Base-by-base conservation (phyloP, 2,888 invertebrate species). In the Gandaritis pyraliata region DNA sequence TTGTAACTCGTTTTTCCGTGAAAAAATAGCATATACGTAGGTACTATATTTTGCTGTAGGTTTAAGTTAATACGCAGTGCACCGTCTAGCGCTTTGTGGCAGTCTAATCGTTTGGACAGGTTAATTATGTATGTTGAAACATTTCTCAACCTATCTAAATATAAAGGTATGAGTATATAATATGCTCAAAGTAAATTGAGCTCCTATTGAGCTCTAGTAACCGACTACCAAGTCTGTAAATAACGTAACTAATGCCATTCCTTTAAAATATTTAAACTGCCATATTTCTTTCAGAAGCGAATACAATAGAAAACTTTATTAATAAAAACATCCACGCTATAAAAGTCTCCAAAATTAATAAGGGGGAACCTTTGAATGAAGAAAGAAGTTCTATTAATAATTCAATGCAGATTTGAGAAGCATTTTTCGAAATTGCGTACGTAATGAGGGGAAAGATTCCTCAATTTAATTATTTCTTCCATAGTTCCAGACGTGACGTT, bases 21-120 rank as follows among this genome's bases (percentile, higher is more conserved):
- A 3, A n/a, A n/a, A n/a, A n/a, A n/a, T n/a, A n/a, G n/a, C n/a
- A n/a, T n/a, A n/a, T n/a, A n/a, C n/a, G n/a, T n/a, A n/a, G n/a
- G n/a, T n/a, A n/a, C n/a, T n/a, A n/a, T n/a, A n/a, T n/a, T n/a
- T n/a, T n/a, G n/a, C n/a, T n/a, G n/a, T n/a, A n/a, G n/a, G n/a
- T n/a, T n/a, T n/a, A n/a, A n/a, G n/a, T n/a, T n/a, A n/a, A n/a
- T n/a, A n/a, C n/a, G 13, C 46, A 47, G 48, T 41, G 30, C 39
- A 41, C 41, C 16, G 36, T 48, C 13, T 29, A 36, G 7, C 53
- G 45, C 36, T 36, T 49, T 45, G 45, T 55, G 61, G 39, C 55
- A 47, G 39, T 50, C 46, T 51, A 55, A 55, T 60, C 45, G 50
- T n/a, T 51, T n/a, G 23, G 61, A 61, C 57, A 45, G 38, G 29